A percentile compares a stretch with the other conserved stretches of the same genome.
Evolutionary conservation across 2,797 vertebrate species (phyloP).

Genomic region (Corythornis leucogaster): DNA sequence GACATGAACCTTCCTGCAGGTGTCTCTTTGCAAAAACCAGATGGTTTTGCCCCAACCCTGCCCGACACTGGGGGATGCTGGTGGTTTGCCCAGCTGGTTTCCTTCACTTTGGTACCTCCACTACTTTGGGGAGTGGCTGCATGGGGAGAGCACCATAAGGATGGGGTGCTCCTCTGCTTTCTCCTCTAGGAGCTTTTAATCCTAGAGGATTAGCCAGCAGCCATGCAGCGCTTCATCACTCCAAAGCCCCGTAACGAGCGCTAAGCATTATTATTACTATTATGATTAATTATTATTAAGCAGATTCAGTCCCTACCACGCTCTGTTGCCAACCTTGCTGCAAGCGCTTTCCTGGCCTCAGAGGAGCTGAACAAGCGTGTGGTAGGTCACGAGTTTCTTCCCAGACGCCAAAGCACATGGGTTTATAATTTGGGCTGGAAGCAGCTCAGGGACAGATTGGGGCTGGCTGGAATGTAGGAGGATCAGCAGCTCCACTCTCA

Average conservation of each 20-base stretch:
- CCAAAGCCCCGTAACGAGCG: neutral
- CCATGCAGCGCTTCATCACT: neutral
- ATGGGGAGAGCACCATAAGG: accelerated
- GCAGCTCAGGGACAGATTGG: accelerated
- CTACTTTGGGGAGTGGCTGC: neutral
- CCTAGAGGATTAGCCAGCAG: conserved; percentile 33
- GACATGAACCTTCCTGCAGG: accelerated
- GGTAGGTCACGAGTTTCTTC: neutral
- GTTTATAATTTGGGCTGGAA: neutral
- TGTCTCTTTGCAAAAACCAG: accelerated
- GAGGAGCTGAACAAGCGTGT: neutral
- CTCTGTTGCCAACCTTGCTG: neutral
- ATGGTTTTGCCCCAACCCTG: neutral
- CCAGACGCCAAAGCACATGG: accelerated
- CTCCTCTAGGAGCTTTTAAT: neutral
- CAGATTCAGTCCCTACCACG: neutral
- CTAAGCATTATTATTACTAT: neutral
- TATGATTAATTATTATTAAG: conserved; percentile 59
- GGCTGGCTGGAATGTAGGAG: neutral
- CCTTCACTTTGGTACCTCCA: accelerated
- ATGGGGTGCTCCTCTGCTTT: accelerated
- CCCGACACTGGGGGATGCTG: neutral
- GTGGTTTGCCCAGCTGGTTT: neutral
- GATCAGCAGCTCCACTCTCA: neutral
- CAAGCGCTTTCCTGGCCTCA: neutral